Conservation (phyloP, 2,888 invertebrate species). For the Sussaba pulchella region DNA sequence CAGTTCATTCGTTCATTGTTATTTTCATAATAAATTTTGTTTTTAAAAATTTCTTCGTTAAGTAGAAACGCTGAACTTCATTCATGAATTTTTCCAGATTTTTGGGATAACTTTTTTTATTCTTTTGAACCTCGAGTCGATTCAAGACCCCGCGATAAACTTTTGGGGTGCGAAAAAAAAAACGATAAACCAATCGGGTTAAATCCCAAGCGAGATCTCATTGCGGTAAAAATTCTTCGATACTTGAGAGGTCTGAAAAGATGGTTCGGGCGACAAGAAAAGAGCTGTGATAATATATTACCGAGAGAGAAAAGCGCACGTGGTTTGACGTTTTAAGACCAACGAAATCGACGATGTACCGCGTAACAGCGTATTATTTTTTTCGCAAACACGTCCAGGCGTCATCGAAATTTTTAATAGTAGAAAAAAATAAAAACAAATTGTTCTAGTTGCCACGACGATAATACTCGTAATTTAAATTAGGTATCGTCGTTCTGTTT, state of each 20-base stretch:
- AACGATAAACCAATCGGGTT: no score
- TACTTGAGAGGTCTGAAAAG: constrained; percentile 17
- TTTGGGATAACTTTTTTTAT: no score
- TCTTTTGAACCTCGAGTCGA: no score
- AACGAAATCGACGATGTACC: constrained; percentile 9
- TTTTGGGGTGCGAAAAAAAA: no score
- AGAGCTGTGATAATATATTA: constrained; percentile 40
- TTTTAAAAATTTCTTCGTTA: no score
- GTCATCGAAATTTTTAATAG: constrained; percentile 8
- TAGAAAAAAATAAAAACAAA: background rate
- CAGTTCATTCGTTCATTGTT: no score
- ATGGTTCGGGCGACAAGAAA: constrained; percentile 26
- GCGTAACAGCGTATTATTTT: background rate
- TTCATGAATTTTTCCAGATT: no score
- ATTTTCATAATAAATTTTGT: no score
- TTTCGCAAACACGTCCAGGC: constrained; percentile 7
- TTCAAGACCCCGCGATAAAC: no score
- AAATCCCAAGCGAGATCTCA: background rate
- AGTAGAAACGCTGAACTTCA: no score
- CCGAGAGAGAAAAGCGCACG: constrained; percentile 4
- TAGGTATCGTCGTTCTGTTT: background rate
- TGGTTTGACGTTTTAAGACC: constrained; percentile 13
- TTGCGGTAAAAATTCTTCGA: constrained; percentile 4
- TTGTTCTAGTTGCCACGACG: constrained; percentile 1
- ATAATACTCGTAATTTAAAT: constrained; percentile 16